Conservation (phyloP, 2,888 invertebrate genomes). For the Ctena decussata region DNA sequence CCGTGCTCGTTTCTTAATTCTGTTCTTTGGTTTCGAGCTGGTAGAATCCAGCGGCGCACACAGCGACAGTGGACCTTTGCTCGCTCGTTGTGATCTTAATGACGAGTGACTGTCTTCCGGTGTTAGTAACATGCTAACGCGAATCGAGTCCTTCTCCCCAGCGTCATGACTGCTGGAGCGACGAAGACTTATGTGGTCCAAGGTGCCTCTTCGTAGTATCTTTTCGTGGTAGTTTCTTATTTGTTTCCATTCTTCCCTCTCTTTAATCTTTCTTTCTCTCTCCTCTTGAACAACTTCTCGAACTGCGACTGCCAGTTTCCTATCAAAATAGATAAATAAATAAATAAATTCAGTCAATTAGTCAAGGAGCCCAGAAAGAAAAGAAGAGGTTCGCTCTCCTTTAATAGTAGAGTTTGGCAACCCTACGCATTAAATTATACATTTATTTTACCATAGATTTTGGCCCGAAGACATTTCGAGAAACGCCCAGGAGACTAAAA, state of each 20-base stretch:
- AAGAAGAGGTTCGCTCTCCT: no score
- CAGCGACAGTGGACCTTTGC: neutral
- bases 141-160: neutral
- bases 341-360: no score
- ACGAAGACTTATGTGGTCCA: neutral
- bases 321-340: no score
- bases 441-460: no score
- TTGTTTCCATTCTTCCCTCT: slow-evolving; percentile 62
- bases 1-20: neutral
- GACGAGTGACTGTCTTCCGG: neutral
- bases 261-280: slow-evolving; percentile 65
- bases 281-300: slow-evolving; percentile 61
- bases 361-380: no score
- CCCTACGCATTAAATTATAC: no score
- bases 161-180: neutral
- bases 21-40: neutral
- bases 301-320: slow-evolving; percentile 54
- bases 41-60: slow-evolving; percentile 6
- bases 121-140: neutral
- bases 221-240: slow-evolving; percentile 65
- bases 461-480: no score
- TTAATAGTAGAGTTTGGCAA: no score
- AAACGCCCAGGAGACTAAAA: no score
- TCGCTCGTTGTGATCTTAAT: neutral
- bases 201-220: slow-evolving; percentile 47